Evolutionary conservation across 30 jellyfish, hydroid and myxozoan genomes (phyloP).

Genomic region (Aurelia aurita complex sp. Pacific): DNA sequence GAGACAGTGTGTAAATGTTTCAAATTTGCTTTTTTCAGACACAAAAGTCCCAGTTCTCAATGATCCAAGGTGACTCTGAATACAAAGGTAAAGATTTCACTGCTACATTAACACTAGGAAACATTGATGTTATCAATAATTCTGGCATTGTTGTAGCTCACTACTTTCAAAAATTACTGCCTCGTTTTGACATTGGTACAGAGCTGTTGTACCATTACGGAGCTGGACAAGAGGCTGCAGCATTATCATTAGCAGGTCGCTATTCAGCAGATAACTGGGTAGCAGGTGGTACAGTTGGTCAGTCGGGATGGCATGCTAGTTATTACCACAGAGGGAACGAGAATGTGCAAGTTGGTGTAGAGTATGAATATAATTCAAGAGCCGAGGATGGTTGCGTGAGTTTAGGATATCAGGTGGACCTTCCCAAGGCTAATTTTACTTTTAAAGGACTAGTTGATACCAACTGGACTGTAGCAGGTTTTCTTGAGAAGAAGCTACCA

Average conservation of each 20-base stretch:
- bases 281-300: conserved; percentile 85
- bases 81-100: conserved; percentile 94
- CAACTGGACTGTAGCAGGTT: conserved; percentile 97
- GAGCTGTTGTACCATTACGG: conserved; percentile 93
- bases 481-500: conserved; percentile 86
- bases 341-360: conserved; percentile 94
- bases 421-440: conserved; percentile 98
- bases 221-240: conserved; percentile 96
- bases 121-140: conserved; percentile 86
- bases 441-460: conserved; percentile 94
- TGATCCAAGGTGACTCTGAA: conserved; percentile 94
- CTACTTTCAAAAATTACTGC: conserved; percentile 81
- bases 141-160: conserved; percentile 95
- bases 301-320: conserved; percentile 92
- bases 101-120: conserved; percentile 93
- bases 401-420: conserved; percentile 98
- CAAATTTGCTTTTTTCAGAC: conserved; percentile 49
- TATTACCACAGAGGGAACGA: conserved; percentile 94
- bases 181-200: conserved; percentile 89
- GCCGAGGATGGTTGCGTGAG: conserved; percentile 92
- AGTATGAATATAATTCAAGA: conserved; percentile 90
- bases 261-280: conserved; percentile 89
- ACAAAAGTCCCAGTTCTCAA: conserved; percentile 86
- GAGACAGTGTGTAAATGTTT: no score
- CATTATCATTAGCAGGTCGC: conserved; percentile 88